Percentiles rank a stretch among this genome's conserved stretches.
phyloP scores from a whole-genome alignment of 1,140 invertebrate genomes.

The Lethrus apterus region DNA sequence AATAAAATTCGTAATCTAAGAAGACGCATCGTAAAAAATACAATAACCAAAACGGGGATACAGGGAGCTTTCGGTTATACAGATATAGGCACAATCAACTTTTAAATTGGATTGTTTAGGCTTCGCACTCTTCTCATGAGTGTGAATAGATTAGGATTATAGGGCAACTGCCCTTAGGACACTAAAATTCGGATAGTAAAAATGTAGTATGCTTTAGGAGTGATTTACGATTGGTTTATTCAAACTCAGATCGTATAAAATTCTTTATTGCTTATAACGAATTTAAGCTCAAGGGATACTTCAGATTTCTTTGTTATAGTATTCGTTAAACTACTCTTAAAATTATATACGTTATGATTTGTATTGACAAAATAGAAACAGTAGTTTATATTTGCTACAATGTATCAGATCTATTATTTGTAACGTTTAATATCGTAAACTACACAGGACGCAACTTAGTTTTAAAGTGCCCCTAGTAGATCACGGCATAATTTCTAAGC shows the following conservation, averaged over 20 bases:
- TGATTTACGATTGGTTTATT: slow-evolving; percentile 24
- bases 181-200: slow-evolving; percentile 24
- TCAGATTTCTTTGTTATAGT: slow-evolving; percentile 11
- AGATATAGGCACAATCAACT: slow-evolving; percentile 17
- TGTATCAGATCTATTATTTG: not conserved
- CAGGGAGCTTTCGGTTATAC: slow-evolving; percentile 5
- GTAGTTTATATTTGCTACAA: not conserved
- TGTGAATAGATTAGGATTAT: slow-evolving; percentile 30
- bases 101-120: slow-evolving; percentile 22
- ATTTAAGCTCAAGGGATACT: slow-evolving; percentile 20
- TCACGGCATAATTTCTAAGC: slow-evolving; percentile 7
- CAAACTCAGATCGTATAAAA: slow-evolving; percentile 23
- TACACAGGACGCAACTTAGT: not conserved
- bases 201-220: slow-evolving; percentile 19
- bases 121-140: slow-evolving; percentile 11
- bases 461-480: not conserved
- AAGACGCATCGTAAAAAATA: slow-evolving; percentile 25
- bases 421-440: not conserved
- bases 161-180: slow-evolving; percentile 21
- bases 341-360: slow-evolving; percentile 9
- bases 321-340: not conserved
- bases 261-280: slow-evolving; percentile 26
- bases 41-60: slow-evolving; percentile 20
- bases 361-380: not conserved
- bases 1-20: slow-evolving; percentile 25